phyloP scores from a whole-genome alignment of 2,797 vertebrate genomes.

The Erithacus rubecula region DNA sequence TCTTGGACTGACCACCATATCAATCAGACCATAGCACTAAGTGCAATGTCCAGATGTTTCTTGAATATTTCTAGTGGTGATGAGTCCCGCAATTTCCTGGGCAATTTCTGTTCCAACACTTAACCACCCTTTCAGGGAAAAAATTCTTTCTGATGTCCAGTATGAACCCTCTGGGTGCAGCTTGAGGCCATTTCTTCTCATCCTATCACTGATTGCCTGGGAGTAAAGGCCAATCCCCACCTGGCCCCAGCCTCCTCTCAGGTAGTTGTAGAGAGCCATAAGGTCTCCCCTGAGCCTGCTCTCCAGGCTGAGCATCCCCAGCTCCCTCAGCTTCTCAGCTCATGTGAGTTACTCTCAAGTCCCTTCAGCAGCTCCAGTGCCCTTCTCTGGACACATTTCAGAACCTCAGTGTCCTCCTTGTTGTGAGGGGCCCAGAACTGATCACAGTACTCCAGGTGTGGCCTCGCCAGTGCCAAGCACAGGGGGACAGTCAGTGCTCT shows the following conservation, averaged over 20 bases:
- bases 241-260: background rate
- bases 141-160: background rate
- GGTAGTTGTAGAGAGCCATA: background rate
- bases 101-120: background rate
- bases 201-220: background rate
- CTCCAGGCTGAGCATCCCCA: background rate
- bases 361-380: accelerated
- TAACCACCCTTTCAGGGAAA: background rate
- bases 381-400: background rate
- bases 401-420: no score
- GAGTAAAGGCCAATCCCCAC: background rate
- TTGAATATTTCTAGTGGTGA: background rate
- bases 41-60: background rate
- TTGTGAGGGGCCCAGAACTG: background rate
- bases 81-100: background rate
- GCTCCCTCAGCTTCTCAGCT: background rate
- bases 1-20: background rate
- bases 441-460: accelerated
- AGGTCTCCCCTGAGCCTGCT: background rate
- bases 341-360: background rate
- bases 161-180: background rate
- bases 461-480: accelerated
- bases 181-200: background rate
- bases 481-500: background rate
- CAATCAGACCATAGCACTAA: background rate